Conservation (phyloP, 2,888 invertebrate species). For the Ypsolopha sequella region DNA sequence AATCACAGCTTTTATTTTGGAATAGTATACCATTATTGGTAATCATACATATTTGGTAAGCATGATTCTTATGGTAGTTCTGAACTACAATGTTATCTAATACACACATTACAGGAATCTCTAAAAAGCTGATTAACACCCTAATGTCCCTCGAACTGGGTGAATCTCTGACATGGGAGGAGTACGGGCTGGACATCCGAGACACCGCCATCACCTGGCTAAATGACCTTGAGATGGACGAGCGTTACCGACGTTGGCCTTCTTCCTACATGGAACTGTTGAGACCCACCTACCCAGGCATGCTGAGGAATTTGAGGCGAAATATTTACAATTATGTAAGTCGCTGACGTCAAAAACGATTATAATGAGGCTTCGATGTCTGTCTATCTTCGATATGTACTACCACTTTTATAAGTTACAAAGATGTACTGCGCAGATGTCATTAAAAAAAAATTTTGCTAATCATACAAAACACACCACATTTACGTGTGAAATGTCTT, state of each 20-base stretch:
- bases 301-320: slow-evolving; percentile 89
- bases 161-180: slow-evolving; percentile 68
- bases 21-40: too few relatives aligned
- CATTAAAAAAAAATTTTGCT: too few relatives aligned
- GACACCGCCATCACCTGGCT: slow-evolving; percentile 95
- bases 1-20: too few relatives aligned
- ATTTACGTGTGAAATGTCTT: too few relatives aligned
- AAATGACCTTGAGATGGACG: slow-evolving; percentile 94
- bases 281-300: slow-evolving; percentile 97
- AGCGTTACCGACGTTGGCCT: slow-evolving; percentile 91
- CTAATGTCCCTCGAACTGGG: slow-evolving; percentile 81
- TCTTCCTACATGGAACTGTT: slow-evolving; percentile 89
- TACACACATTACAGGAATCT: slow-evolving; percentile 55
- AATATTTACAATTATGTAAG: slow-evolving; percentile 88
- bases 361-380: too few relatives aligned
- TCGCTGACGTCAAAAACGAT: slow-evolving; percentile 6
- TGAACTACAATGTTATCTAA: too few relatives aligned
- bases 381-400: too few relatives aligned
- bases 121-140: slow-evolving; percentile 72
- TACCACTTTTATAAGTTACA: too few relatives aligned
- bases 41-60: too few relatives aligned
- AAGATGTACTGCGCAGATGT: too few relatives aligned
- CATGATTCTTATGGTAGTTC: too few relatives aligned
- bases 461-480: too few relatives aligned
- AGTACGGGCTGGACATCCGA: slow-evolving; percentile 95